Conservation (phyloP, 2,113 vertebrate species). For the Alouatta palliata region DNA sequence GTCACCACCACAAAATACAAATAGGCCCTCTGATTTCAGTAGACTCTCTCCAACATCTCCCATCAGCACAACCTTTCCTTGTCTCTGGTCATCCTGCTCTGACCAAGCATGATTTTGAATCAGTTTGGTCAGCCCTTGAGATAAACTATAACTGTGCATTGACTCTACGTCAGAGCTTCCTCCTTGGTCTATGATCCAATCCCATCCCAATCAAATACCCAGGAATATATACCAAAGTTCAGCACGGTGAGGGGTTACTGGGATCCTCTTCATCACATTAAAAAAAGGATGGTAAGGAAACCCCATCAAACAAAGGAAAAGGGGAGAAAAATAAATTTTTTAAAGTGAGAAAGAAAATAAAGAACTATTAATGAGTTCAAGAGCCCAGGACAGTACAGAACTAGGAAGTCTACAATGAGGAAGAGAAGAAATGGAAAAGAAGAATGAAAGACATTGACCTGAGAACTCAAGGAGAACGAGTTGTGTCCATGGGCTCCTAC, state of each 20-base stretch:
- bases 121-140: background rate
- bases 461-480: background rate
- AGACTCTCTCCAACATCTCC: background rate
- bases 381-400: background rate
- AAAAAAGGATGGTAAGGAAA: conserved; percentile 33
- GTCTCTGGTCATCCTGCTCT: background rate
- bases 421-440: background rate
- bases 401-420: background rate
- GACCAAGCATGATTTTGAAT: background rate
- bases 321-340: background rate
- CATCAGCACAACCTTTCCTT: background rate
- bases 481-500: conserved; percentile 76
- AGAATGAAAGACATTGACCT: background rate
- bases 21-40: background rate
- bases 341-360: conserved; percentile 30
- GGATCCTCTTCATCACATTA: background rate
- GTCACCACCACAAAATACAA: background rate
- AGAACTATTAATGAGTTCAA: conserved; percentile 6
- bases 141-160: background rate
- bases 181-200: background rate
- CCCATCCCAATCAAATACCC: background rate
- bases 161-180: background rate
- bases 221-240: background rate
- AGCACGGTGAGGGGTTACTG: background rate
- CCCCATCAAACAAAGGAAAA: background rate